Percentiles rank a stretch among this genome's conserved stretches.
These are phyloP conservation scores for Grallaria varia DNA, from an alignment of 2,113 vertebrate species.

Conservation along the genomic window DNA sequence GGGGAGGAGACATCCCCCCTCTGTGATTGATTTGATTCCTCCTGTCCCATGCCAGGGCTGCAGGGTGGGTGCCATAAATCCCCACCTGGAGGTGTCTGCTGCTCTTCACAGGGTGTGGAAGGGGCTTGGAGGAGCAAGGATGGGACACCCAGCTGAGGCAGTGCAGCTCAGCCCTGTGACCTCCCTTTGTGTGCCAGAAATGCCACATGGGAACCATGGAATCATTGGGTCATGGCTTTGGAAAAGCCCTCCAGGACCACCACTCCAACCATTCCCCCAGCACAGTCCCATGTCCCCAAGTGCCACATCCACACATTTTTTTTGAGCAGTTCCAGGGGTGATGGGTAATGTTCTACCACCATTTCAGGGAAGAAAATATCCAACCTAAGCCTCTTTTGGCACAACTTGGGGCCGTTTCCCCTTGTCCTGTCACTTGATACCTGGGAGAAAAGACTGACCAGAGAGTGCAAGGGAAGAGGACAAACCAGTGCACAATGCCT, in stretches of 20 bases:
- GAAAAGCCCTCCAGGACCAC: background rate
- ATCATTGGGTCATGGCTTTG: background rate
- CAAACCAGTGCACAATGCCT: accelerated
- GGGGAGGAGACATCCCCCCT: background rate
- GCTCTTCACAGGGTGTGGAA: background rate
- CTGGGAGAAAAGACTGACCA: background rate
- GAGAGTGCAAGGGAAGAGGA: background rate
- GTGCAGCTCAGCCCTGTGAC: background rate
- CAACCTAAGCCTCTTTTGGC: background rate
- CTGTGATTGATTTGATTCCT: background rate
- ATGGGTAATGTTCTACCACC: too few species aligned
- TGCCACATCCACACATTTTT: background rate
- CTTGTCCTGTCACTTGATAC: accelerated
- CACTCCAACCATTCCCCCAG: accelerated
- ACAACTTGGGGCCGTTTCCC: background rate
- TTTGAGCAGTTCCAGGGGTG: background rate
- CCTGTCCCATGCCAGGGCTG: background rate
- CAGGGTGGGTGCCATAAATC: background rate
- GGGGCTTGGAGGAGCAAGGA: background rate
- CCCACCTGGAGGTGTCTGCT: background rate
- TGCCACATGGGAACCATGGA: background rate
- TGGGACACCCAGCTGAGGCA: background rate
- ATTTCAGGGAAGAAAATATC: background rate
- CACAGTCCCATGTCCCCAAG: too few species aligned
- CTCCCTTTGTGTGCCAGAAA: background rate